A percentile compares a stretch with the other conserved stretches of the same genome.
These are phyloP conservation scores for Alloscopus bannaensis DNA, from an alignment of 2,888 invertebrate species.

Conservation along the genomic window DNA sequence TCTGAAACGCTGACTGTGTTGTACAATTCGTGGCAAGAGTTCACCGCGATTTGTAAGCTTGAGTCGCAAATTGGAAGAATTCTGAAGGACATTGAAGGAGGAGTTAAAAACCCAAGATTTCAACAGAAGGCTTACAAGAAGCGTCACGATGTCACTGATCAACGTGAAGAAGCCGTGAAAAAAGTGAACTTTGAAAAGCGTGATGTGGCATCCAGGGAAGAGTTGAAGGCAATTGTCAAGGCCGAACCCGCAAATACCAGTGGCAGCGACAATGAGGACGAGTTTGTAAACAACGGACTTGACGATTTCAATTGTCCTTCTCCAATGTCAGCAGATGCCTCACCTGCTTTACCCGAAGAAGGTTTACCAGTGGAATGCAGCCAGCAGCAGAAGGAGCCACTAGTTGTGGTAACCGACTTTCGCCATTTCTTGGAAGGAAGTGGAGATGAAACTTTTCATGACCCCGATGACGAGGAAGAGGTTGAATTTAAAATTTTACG, in stretches of 20 bases:
- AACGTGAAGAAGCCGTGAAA: background rate
- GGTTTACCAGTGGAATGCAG: too few relatives aligned
- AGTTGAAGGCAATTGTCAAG: constrained; percentile 9
- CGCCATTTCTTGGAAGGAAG: too few relatives aligned
- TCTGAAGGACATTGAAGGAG: constrained; percentile 16
- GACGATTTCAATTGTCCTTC: too few relatives aligned
- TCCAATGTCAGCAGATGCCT: too few relatives aligned
- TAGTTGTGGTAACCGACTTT: too few relatives aligned
- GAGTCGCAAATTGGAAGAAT: constrained; percentile 32
- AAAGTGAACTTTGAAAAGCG: constrained; percentile 1
- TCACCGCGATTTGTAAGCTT: constrained; percentile 11
- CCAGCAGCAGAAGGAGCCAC: too few relatives aligned
- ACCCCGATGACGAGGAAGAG: too few relatives aligned
- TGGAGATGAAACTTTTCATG: too few relatives aligned
- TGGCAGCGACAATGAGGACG: background rate
- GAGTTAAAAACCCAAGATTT: background rate
- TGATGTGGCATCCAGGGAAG: too few relatives aligned
- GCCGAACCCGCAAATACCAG: background rate
- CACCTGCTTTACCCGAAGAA: too few relatives aligned
- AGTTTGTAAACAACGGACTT: background rate
- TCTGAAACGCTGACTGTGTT: constrained; percentile 34
- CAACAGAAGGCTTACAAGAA: too few relatives aligned
- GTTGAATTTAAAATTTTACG: too few relatives aligned
- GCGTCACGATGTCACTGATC: background rate
- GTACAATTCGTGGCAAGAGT: constrained; percentile 26